phyloP scores from a whole-genome alignment of 2,888 invertebrate genomes.

The Eilema griseolum region DNA sequence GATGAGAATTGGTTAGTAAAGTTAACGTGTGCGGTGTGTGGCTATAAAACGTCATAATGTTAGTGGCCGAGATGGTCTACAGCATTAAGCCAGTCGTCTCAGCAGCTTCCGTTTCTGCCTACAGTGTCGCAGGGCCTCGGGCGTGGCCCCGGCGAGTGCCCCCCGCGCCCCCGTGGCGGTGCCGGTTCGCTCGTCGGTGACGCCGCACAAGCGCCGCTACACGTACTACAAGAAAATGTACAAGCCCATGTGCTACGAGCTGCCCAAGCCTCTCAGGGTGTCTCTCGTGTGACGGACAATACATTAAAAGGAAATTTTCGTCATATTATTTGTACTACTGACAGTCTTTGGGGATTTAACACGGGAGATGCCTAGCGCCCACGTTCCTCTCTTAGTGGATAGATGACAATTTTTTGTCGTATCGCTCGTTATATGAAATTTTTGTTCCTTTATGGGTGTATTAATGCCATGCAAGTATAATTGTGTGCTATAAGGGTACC shows the following conservation, averaged over 20 bases:
- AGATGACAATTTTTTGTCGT: not conserved
- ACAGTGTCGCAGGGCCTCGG: constrained; percentile 58
- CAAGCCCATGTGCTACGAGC: constrained; percentile 75
- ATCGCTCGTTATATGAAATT: not conserved
- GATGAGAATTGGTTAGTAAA: too few species aligned
- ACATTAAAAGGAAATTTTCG: not conserved
- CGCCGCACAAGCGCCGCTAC: constrained; percentile 79
- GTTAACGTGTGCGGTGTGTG: too few species aligned
- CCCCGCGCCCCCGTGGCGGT: constrained; percentile 47
- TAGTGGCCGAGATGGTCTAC: too few species aligned
- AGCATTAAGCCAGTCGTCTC: too few species aligned
- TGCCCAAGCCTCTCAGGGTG: constrained; percentile 73
- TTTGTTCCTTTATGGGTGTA: too few species aligned
- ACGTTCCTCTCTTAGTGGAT: not conserved
- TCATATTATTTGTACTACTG: not conserved
- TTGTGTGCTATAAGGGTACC: too few species aligned
- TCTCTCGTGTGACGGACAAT: constrained; percentile 67
- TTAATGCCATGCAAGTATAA: too few species aligned
- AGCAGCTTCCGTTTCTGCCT: constrained; percentile 8
- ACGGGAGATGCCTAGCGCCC: not conserved
- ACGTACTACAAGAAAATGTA: constrained; percentile 84
- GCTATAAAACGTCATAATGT: too few species aligned
- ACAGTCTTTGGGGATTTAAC: not conserved
- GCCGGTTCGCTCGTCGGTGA: constrained; percentile 72
- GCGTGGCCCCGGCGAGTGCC: constrained; percentile 23